A percentile compares a stretch with the other conserved stretches of the same genome.
Conservation (phyloP, 2,888 invertebrate genomes). For the Alentia gelatinosa region DNA sequence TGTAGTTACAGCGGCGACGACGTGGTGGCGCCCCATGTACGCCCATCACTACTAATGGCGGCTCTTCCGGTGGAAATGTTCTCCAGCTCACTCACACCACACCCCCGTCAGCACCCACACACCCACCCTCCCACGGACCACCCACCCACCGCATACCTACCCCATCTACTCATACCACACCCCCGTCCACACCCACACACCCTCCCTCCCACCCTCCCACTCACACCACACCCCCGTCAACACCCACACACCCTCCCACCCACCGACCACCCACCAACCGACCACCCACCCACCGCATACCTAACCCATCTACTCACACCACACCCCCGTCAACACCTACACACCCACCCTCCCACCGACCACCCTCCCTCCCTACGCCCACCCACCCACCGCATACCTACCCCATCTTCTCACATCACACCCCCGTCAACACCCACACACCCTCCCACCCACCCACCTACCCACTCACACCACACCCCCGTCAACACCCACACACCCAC, state of each 20-base stretch:
- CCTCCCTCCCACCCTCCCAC: neutral
- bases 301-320: neutral
- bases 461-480: too few species aligned
- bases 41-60: neutral
- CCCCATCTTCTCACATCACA: neutral
- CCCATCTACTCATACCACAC: neutral
- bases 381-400: neutral
- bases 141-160: neutral
- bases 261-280: neutral
- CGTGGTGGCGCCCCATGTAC: neutral
- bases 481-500: too few species aligned
- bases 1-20: neutral
- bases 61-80: neutral
- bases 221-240: neutral
- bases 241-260: neutral
- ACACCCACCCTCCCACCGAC: neutral
- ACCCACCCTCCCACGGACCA: neutral
- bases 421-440: too few species aligned
- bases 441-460: too few species aligned
- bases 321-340: neutral
- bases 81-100: neutral
- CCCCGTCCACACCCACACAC: neutral
- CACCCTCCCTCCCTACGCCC: neutral
- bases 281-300: neutral
- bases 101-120: neutral